A percentile compares a stretch with the other conserved stretches of the same genome.
These are phyloP conservation scores for Oscheius sp. DNA, from an alignment of 2,888 invertebrate genomes.

Conservation along the genomic window DNA sequence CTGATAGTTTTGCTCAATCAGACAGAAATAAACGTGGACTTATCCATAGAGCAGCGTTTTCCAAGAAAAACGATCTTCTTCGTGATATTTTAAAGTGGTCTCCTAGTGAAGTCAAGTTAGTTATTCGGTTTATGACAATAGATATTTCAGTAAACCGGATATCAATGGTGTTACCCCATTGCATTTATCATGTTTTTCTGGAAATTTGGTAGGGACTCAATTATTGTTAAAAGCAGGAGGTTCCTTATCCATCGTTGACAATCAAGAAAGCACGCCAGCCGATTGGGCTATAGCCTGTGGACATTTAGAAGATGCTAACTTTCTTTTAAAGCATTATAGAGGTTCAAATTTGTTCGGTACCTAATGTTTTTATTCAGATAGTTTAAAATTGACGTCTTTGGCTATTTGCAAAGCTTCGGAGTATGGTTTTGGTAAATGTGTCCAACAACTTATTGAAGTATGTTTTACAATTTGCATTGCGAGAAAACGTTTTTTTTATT, in stretches of 20 bases:
- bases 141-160: conserved; percentile 7
- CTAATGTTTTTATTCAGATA: background rate
- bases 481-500: background rate
- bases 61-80: conserved; percentile 16
- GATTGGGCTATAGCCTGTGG: conserved; percentile 41
- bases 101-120: conserved; percentile 1
- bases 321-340: background rate
- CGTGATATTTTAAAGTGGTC: background rate
- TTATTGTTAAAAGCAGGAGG: conserved; percentile 78
- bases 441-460: conserved; percentile 4
- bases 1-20: background rate
- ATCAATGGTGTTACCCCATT: conserved; percentile 86
- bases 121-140: background rate
- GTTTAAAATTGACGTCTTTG: background rate
- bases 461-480: background rate
- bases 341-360: background rate
- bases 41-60: conserved; percentile 25
- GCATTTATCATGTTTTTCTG: conserved; percentile 96
- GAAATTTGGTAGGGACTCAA: conserved; percentile 95
- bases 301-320: background rate
- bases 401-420: background rate
- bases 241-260: conserved; percentile 17
- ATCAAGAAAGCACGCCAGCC: conserved; percentile 35
- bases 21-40: conserved; percentile 25
- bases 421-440: background rate